Percentiles rank a stretch among this genome's conserved stretches.
Conservation (phyloP, 2,113 vertebrate species). For the Ifrita kowaldi region DNA sequence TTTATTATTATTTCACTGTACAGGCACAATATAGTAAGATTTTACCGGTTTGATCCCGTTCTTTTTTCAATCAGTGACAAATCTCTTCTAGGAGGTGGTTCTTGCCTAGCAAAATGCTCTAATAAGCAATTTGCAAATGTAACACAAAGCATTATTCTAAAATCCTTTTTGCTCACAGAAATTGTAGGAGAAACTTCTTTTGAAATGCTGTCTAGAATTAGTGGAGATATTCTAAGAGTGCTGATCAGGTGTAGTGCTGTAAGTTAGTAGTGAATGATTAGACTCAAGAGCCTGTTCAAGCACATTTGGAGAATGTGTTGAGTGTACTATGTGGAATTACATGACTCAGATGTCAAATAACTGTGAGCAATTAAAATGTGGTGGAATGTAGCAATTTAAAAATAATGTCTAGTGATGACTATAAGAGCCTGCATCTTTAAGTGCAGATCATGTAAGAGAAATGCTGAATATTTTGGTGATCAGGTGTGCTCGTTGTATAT, state of each 20-base stretch:
- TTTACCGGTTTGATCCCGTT: background rate
- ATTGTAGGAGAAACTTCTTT: background rate
- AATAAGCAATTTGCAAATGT: background rate
- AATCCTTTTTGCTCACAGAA: background rate
- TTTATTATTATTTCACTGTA: background rate
- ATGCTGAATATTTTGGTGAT: background rate
- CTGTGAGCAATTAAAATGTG: conserved; percentile 45
- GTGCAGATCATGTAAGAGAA: background rate
- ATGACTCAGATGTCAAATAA: conserved; percentile 54
- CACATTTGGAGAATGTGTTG: background rate
- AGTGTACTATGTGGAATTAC: background rate
- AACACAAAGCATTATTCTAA: background rate
- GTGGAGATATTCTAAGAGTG: background rate
- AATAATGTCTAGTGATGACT: conserved; percentile 13
- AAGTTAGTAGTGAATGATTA: conserved; percentile 8
- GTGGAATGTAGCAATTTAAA: conserved; percentile 39
- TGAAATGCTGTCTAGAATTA: conserved; percentile 3
- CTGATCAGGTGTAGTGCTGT: background rate
- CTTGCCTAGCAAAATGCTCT: background rate
- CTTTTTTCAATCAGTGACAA: background rate
- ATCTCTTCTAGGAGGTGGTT: background rate
- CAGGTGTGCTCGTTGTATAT: background rate
- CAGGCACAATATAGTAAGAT: background rate
- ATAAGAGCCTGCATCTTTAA: background rate
- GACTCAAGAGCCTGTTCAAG: background rate